Evolutionary conservation across 1,140 invertebrate genomes (phyloP), one percentile per base, ranked within the genome.

Genomic region (Lineus longissimus): DNA sequence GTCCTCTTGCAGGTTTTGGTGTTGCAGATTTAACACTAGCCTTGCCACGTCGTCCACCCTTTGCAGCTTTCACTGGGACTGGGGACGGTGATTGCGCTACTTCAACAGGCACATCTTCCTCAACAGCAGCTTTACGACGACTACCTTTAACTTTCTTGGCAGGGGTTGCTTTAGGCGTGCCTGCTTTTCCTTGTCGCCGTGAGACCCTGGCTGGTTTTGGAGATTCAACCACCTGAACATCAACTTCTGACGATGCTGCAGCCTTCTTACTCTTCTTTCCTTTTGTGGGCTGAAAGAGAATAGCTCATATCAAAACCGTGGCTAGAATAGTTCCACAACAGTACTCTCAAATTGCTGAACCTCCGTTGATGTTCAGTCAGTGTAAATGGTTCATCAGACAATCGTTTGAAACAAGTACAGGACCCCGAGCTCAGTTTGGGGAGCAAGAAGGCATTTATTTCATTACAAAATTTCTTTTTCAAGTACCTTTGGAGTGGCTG

Each of bases 121-220:
- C 30, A 11, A 19, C 55, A 22, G 19, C 30, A 6, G 4, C 19
- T 9, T 25, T 19, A 2, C 19, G 23, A 17, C 30, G n/a, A 51
- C 47, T 9, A 51, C 47, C 47, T 33, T n/a, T 36, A 41, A 9
- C 61, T 30, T 54, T 59, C 51, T 56, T 67, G n/a, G 19, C 29
- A 9, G 43, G 41, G 43, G 58, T 47, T 36, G 55, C 13, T 55
- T 27, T 11, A 57, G 30, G 55, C 17, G 45, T 59, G 17, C 19
- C 45, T 30, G 22, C 13, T 33, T 60, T n/a, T 22, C 33, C n/a
- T n/a, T n/a, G 19, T 45, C 17, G 59, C 22, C 40, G 55, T 58
- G 31, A 56, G 13, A 19, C 47, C 54, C 59, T 66, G 58, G 22
- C 31, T 56, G 55, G n/a, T 23, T 31, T 4, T 40, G 25, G 30